Conservation (phyloP, 2,888 invertebrate genomes). For the Lottia scabra region DNA sequence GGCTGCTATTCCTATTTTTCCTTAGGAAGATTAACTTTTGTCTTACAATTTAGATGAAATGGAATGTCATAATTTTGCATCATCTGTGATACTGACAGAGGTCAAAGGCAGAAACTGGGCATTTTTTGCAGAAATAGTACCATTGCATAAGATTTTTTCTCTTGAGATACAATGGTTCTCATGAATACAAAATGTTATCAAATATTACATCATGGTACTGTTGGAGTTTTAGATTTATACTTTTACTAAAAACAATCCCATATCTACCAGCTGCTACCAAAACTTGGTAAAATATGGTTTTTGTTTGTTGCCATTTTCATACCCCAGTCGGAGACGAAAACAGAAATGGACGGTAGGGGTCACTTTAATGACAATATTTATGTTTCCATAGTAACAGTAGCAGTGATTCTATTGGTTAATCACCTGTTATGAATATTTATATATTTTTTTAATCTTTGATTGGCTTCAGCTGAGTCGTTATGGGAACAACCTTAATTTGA, state of each 20-base stretch:
- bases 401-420: not conserved
- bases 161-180: no score
- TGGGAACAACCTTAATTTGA: slow-evolving; percentile 3
- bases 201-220: no score
- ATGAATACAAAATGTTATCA: no score
- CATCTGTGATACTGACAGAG: no score
- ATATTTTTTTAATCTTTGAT: not conserved
- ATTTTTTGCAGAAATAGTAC: no score
- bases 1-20: no score
- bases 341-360: not conserved
- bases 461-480: not conserved
- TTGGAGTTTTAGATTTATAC: not conserved
- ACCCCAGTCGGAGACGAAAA: not conserved
- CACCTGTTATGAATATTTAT: not conserved
- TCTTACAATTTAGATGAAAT: no score
- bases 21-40: no score
- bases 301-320: not conserved
- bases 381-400: not conserved
- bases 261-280: not conserved
- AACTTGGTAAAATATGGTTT: not conserved
- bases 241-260: not conserved
- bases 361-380: not conserved
- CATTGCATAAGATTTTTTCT: no score
- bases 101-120: no score
- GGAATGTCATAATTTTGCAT: no score